Base-by-base conservation (phyloP, 2,113 vertebrate species). In the Protobothrops flavoviridis region DNA sequence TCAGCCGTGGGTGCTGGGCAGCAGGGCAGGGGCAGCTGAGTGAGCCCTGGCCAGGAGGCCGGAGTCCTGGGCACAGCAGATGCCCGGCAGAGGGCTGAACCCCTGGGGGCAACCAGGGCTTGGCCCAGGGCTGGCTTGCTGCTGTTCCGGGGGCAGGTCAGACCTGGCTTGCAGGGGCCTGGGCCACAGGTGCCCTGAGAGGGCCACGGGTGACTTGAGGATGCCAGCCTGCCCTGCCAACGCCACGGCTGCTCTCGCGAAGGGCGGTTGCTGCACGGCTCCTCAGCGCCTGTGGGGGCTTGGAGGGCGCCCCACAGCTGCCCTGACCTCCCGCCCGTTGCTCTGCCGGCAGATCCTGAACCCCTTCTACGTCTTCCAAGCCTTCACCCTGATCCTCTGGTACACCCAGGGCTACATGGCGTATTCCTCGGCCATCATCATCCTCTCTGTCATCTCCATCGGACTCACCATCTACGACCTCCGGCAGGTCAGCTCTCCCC, bases 281-380 rank as follows among this genome's bases (percentile, higher is more conserved):
- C 48, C 8, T 50, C 48, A 39, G 33, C 2, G 6, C 0, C 69
- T n/a, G 43, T 20, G 48, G 26, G 5, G 1, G 15, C 48, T 88
- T 20, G 20, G 86, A 0, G 5, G 29, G 1, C 15, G 26, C 87
- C 87, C 87, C 52, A 88, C 7, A 0, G 52, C 52, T 33, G 29
- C 52, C 87, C 53, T 48, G 74, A n/a, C 6, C 88, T 0, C 33
- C 15, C 0, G 0, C 5, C 45, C 0, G 0, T 5, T 0, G 0
- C 26, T 92, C 1, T 89, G 55, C 91, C 94, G 94, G 21, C 93
- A 98, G 98, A 97, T 98, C 93, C 97, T 98, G 95, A 98, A 97
- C 94, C 97, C 98, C 23, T 98, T 97, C 92, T 98, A 97, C 0
- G 69, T 97, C 50, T 98, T 98, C 91, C 98, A 98, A 97, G 95